Evolutionary conservation across 2,888 invertebrate genomes (phyloP), one percentile per base, ranked within the genome.

Genomic region (Tetheella fluctuosa): DNA sequence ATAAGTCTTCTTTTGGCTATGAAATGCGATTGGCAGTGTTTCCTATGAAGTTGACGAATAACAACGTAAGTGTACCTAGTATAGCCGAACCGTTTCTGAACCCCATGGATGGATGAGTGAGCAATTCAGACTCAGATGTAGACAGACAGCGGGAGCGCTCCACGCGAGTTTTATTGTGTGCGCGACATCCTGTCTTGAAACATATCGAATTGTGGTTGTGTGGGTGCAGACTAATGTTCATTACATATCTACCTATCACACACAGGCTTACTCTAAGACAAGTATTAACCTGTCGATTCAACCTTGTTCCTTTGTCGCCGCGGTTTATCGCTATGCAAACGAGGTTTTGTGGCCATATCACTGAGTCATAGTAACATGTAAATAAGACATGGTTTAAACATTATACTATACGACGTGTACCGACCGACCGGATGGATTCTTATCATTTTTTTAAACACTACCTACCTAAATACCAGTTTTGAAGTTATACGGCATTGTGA

Each of bases 201-300:
- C 64, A 65, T 34, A 13, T 63, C 62, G 60, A 56, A 34, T 61
- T 37, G 59, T 61, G 64, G 67, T 39, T 52, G 52, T 39, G 60
- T 70, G 75, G 76, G 70, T 73, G 76, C 48, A 60, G 66, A 64
- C 62, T 20, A 23, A 17, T 34, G 20, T 55, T 10, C 37, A 55
- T 53, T 25, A 53, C 28, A 54, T 61, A 69, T 67, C 59, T 54
- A 61, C 59, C 59, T 59, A 56, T 54, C 61, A 79, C 80, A 57
- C 81, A 84, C 82, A 83, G 79, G 74, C 13, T 53, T 64, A 60
- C 61, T 64, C 57, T 62, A 67, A 79, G 80, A 89, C 90, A 79
- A 85, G 90, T 89, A 85, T 80, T 79, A 88, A 90, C 90, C 84
- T 89, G 90, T 90, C 89, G 85, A 86, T 86, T 80, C 85, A 83